These are phyloP conservation scores for Agriopis leucophaearia DNA, from an alignment of 2,888 invertebrate genomes.

Conservation along the genomic window DNA sequence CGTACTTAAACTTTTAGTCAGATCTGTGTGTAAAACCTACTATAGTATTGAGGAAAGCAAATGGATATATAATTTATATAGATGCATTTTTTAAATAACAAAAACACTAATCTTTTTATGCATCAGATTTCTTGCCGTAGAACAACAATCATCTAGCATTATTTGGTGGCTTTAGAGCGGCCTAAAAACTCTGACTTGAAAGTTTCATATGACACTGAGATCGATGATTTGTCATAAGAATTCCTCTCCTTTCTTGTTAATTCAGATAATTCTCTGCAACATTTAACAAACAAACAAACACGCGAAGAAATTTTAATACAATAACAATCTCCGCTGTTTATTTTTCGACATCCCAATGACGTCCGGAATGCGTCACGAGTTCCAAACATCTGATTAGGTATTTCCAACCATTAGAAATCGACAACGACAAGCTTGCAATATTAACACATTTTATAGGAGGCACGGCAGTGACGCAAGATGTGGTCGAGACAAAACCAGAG, in stretches of 20 bases:
- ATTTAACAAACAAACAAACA: background rate
- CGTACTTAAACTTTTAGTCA: background rate
- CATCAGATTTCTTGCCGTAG: no score
- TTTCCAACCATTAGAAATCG: slow-evolving; percentile 7
- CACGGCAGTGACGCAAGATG: slow-evolving; percentile 68
- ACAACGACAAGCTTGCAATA: background rate
- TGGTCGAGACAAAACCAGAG: slow-evolving; percentile 43
- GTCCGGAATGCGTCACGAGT: slow-evolving; percentile 4
- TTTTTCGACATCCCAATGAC: slow-evolving; percentile 16
- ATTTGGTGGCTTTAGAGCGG: no score
- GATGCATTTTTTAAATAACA: no score
- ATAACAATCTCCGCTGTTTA: background rate
- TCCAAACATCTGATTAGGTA: slow-evolving; percentile 12
- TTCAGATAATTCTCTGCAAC: no score
- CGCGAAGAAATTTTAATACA: slow-evolving; percentile 6
- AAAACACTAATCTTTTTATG: no score
- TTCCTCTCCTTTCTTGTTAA: no score
- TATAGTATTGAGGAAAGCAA: background rate
- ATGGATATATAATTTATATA: no score
- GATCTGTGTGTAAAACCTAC: background rate
- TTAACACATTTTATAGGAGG: slow-evolving; percentile 56
- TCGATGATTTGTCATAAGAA: no score
- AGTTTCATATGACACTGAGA: no score
- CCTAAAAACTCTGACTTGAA: no score
- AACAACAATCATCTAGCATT: no score